Conservation (phyloP, 2,797 vertebrate genomes). For the Eulemur albifrons region DNA sequence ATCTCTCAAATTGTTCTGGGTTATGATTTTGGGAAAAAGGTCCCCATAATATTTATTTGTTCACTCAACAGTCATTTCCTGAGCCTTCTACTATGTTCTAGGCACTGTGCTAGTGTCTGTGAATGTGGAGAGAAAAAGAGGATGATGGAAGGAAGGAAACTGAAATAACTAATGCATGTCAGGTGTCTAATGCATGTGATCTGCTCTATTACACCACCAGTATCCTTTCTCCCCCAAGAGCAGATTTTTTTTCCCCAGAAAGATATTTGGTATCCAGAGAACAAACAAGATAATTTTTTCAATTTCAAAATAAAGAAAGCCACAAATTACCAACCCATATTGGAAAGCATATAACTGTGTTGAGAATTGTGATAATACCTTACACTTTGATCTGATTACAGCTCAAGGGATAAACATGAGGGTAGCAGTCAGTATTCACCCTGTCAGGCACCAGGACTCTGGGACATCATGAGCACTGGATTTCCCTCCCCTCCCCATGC, state of each 20-base stretch:
- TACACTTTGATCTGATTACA: slow-evolving; percentile 49
- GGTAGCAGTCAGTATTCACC: slow-evolving; percentile 2
- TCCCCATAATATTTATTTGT: background rate
- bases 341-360: slow-evolving; percentile 9
- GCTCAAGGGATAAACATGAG: slow-evolving; percentile 41
- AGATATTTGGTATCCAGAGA: background rate
- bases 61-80: background rate
- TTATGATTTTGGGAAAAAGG: background rate
- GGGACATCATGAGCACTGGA: background rate
- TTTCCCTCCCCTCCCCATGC: background rate
- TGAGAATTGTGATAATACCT: slow-evolving; percentile 38
- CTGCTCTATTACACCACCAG: background rate
- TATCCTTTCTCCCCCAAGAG: background rate
- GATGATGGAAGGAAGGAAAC: background rate
- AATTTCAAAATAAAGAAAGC: slow-evolving; percentile 26
- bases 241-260: background rate
- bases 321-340: slow-evolving; percentile 28
- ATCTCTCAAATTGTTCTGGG: background rate
- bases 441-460: background rate
- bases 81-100: background rate
- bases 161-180: background rate
- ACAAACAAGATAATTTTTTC: background rate
- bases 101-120: background rate
- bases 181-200: background rate
- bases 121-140: background rate